These are phyloP conservation scores for Patiria miniata DNA, from an alignment of 35 echinoderm and acorn worm species.

Conservation along the genomic window DNA sequence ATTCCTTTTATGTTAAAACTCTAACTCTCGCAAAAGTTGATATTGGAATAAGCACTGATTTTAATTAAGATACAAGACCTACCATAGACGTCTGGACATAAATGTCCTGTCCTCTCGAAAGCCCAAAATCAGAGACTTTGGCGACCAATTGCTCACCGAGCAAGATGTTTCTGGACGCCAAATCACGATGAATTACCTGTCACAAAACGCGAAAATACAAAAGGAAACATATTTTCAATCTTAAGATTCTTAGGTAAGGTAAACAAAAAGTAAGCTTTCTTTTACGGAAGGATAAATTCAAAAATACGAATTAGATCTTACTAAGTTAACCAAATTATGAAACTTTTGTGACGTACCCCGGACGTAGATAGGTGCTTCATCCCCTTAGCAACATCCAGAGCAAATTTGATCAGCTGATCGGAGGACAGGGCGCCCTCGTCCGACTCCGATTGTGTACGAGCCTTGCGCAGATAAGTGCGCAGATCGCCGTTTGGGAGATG, in stretches of 20 bases:
- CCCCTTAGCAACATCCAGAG: conserved; percentile 41
- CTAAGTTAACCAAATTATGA: no score
- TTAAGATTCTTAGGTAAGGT: no score
- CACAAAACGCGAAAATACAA: background rate
- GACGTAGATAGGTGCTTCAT: conserved; percentile 27
- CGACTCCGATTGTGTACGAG: background rate
- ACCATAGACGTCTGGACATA: conserved; percentile 55
- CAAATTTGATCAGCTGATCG: conserved; percentile 42
- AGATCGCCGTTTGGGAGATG: conserved; percentile 24
- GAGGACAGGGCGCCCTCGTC: background rate
- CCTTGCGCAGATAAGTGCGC: background rate
- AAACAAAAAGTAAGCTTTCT: no score
- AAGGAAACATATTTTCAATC: background rate
- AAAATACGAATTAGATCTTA: no score
- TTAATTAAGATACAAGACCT: background rate
- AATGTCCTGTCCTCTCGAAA: conserved; percentile 42
- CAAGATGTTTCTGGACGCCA: conserved; percentile 47
- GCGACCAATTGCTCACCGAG: conserved; percentile 15
- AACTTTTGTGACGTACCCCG: background rate
- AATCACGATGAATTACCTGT: conserved; percentile 45
- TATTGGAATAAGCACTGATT: no score
- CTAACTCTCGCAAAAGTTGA: no score
- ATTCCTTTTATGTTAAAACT: no score
- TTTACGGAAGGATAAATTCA: no score
- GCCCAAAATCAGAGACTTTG: conserved; percentile 54